Conservation (phyloP, 2,113 vertebrate species). For the Scartelaos histophorus region DNA sequence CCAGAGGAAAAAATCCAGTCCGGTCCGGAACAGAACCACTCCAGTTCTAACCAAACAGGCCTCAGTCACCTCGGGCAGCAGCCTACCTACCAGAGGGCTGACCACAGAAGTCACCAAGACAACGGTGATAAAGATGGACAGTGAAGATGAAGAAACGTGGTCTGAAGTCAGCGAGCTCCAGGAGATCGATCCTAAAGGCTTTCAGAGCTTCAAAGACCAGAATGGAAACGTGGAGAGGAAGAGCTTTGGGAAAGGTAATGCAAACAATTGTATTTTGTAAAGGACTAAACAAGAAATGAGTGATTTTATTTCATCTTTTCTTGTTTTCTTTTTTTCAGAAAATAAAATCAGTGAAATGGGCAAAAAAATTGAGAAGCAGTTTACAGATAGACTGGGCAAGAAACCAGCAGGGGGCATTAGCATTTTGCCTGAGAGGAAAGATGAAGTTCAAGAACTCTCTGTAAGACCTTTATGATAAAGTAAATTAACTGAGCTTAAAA, state of each 20-base stretch:
- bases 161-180: constrained; percentile 75
- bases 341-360: constrained; percentile 73
- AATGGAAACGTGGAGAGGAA: constrained; percentile 69
- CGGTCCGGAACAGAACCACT: constrained; percentile 34
- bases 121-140: constrained; percentile 59
- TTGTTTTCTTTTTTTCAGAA: constrained; percentile 61
- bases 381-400: constrained; percentile 58
- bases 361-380: constrained; percentile 78
- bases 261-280: not conserved
- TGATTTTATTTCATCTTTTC: not conserved
- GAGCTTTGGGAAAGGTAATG: constrained; percentile 51
- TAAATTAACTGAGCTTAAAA: not conserved
- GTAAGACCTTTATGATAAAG: constrained; percentile 64
- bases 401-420: constrained; percentile 80
- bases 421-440: constrained; percentile 72
- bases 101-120: constrained; percentile 41
- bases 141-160: constrained; percentile 62
- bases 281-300: not conserved
- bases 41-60: constrained; percentile 30
- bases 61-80: constrained; percentile 17
- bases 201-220: constrained; percentile 61
- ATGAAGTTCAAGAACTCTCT: constrained; percentile 79
- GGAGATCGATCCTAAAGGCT: constrained; percentile 60
- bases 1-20: constrained; percentile 18
- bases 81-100: constrained; percentile 22